Conservation (phyloP, 1,140 invertebrate genomes). For the Protaetia brevitarsis region DNA sequence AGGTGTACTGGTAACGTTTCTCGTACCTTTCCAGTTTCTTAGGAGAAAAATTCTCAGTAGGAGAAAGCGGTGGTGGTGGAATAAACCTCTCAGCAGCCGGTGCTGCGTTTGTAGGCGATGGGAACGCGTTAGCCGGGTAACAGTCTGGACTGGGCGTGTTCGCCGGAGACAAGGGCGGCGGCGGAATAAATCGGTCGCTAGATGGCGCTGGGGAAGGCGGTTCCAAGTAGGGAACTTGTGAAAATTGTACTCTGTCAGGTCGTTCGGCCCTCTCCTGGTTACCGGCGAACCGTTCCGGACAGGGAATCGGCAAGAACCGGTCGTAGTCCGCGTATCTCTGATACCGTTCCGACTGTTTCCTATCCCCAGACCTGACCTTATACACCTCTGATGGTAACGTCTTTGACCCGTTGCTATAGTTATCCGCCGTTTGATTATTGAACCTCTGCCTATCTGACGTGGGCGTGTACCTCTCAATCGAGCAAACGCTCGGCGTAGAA, state of each 20-base stretch:
- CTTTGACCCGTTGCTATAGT: conserved; percentile 31
- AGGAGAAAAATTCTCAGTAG: conserved; percentile 40
- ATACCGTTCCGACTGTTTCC: conserved; percentile 34
- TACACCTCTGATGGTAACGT: conserved; percentile 37
- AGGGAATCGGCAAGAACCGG: conserved; percentile 40
- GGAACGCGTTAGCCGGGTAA: conserved; percentile 45
- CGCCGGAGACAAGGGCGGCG: conserved; percentile 44
- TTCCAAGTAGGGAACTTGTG: conserved; percentile 44
- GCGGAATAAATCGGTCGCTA: conserved; percentile 46
- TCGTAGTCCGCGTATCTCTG: conserved; percentile 32
- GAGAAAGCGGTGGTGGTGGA: conserved; percentile 45
- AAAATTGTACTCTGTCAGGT: conserved; percentile 30
- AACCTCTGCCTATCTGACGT: conserved; percentile 21
- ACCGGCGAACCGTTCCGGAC: conserved; percentile 41
- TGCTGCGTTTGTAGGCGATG: conserved; percentile 41
- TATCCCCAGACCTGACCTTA: conserved; percentile 40
- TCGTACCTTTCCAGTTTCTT: conserved; percentile 40
- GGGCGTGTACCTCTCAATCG: conserved; percentile 39
- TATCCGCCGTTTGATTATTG: not conserved
- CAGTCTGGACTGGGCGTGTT: conserved; percentile 44
- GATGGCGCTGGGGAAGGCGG: conserved; percentile 49
- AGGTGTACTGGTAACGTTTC: conserved; percentile 32
- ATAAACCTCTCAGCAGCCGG: conserved; percentile 41
- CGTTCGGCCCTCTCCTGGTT: conserved; percentile 30
- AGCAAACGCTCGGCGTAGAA: conserved; percentile 34